Percentiles rank a stretch among this genome's conserved stretches.
These are phyloP conservation scores for Rhynchophorus ferrugineus DNA, from an alignment of 1,140 invertebrate species.

Conservation along the genomic window DNA sequence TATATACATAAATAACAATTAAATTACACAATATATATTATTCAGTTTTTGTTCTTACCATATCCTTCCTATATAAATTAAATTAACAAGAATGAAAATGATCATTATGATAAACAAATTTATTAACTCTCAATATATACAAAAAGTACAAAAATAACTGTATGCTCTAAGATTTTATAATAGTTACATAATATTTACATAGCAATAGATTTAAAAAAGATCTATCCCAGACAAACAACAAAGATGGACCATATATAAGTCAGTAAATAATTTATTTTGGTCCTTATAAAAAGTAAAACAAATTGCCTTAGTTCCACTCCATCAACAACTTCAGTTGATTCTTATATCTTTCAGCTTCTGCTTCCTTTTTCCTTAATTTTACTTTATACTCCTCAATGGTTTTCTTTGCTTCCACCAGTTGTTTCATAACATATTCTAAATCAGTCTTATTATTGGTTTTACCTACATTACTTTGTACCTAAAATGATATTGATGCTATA, in stretches of 20 bases:
- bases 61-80: too few species aligned
- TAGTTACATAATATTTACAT: neutral
- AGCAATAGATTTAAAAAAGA: neutral
- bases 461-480: slow-evolving; percentile 13
- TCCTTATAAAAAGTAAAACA: too few species aligned
- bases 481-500: neutral
- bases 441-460: slow-evolving; percentile 27
- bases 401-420: slow-evolving; percentile 45
- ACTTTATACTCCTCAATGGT: slow-evolving; percentile 46
- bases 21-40: too few species aligned
- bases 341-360: slow-evolving; percentile 48
- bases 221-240: too few species aligned
- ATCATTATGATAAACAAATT: too few species aligned
- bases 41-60: too few species aligned
- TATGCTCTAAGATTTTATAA: neutral
- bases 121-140: neutral
- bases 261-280: too few species aligned
- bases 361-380: slow-evolving; percentile 45
- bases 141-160: neutral
- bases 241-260: too few species aligned
- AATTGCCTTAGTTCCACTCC: slow-evolving; percentile 4
- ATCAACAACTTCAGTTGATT: slow-evolving; percentile 40
- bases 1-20: too few species aligned
- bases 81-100: too few species aligned
- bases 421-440: slow-evolving; percentile 42